Base-by-base conservation (phyloP, 2,113 vertebrate species). In the Benitochromis conjunctus region DNA sequence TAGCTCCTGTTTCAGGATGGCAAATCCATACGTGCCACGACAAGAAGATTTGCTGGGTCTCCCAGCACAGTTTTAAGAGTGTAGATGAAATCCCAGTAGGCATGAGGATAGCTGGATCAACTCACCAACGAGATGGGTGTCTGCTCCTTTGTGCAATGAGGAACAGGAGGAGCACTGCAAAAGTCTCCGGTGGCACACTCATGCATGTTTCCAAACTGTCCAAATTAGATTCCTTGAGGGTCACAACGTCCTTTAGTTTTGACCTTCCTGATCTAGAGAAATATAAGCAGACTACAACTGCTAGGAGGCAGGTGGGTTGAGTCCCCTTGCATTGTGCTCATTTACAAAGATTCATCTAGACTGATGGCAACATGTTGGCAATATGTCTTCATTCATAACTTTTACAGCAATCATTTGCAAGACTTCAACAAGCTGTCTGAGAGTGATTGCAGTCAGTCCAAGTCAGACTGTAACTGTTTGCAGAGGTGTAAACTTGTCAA, bases 281-380 rank as follows among this genome's bases (percentile, higher is more conserved):
- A 38, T 64, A 13, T 21, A 3, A 0, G 10, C 6, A 0, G 31
- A 64, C 18, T 38, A 38, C 18, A 64, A 64, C 18, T 2, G 8
- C 9, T 38, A 9, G 36, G 36, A 38, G 36, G 36, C 36, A 64
- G 34, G 36, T 64, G 0, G 18, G 2, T 38, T 38, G 34, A 21
- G 19, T 21, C 34, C 2, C 34, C 10, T 64, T 64, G n/a, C 13
- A 64, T 1, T 64, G 60, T 64, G 60, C 34, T 38, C 18, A 64
- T 64, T 5, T 64, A 64, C 34, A 64, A 64, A 38, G 60, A 38
- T 19, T 64, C 60, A 38, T 64, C 38, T 10, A 38, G 60, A 13
- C 60, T 38, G 60, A 64, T 64, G 11, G 60, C 19, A 64, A 64
- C 0, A 64, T 64, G 0, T 8, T 64, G 60, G 18, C 18, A 36